phyloP scores from a whole-genome alignment of 2,797 vertebrate genomes.

The Megalops cyprinoides region DNA sequence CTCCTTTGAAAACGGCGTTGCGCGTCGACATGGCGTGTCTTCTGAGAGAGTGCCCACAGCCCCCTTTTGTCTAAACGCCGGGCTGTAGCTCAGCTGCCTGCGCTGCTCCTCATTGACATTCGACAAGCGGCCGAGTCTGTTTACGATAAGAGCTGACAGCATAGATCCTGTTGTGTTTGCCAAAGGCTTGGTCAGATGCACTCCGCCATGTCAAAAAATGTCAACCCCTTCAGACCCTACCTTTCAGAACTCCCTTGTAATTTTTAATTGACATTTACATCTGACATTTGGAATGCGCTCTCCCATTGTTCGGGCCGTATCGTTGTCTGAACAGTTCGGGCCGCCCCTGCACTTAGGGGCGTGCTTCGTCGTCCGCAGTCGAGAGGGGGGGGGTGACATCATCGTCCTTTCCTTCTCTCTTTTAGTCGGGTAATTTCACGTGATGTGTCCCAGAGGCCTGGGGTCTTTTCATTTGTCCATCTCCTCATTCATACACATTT shows the following conservation, averaged over 20 bases:
- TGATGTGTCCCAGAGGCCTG: slow-evolving; percentile 49
- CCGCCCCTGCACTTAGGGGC: slow-evolving; percentile 35
- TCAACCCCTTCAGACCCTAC: slow-evolving; percentile 78
- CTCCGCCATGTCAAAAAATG: slow-evolving; percentile 77
- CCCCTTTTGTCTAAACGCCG: slow-evolving; percentile 43
- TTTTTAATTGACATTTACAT: slow-evolving; percentile 91
- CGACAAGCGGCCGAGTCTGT: slow-evolving; percentile 70
- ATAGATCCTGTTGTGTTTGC: slow-evolving; percentile 77
- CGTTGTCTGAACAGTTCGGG: slow-evolving; percentile 56
- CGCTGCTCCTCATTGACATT: slow-evolving; percentile 77
- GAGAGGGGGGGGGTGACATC: slow-evolving; percentile 62
- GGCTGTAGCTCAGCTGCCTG: slow-evolving; percentile 67
- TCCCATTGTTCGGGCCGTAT: slow-evolving; percentile 68
- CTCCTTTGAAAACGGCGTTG: background rate
- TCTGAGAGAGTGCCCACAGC: background rate
- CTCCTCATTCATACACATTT: slow-evolving; percentile 33
- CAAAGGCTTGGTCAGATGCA: slow-evolving; percentile 78
- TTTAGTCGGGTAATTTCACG: slow-evolving; percentile 57
- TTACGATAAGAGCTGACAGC: slow-evolving; percentile 78
- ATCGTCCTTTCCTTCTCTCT: slow-evolving; percentile 63
- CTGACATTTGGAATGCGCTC: slow-evolving; percentile 82
- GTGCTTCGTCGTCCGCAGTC: slow-evolving; percentile 43
- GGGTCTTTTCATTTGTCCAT: slow-evolving; percentile 59
- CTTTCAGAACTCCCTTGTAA: slow-evolving; percentile 81
- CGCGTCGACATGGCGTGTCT: background rate